Base-by-base conservation (phyloP, 1,140 invertebrate species). In the Trachymyrmex cornetzi region DNA sequence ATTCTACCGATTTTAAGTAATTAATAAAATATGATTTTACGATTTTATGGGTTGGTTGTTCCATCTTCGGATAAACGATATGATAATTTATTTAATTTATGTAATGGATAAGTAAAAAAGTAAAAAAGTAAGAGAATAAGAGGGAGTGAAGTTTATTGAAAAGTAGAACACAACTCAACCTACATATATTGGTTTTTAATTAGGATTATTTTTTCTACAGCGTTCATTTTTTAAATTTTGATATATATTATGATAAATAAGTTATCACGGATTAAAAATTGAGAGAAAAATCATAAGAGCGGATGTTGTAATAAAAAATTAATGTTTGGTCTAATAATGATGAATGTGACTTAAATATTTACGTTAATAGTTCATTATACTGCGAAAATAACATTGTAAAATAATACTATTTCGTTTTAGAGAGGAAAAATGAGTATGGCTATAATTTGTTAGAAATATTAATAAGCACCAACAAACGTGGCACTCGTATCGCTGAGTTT, bases 391-490 rank as follows among this genome's bases (percentile, higher is more conserved):
- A 48, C 55, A 61, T 50, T 61, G 19, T 24, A 38, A 66, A 69
- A 53, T 55, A 67, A 19, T 16, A 30, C 64, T 55, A 38, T 27
- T 48, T 9, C 19, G 6, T 11, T 59, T 6, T 30, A 50, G n/a
- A 48, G 44, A 24, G 12, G n/a, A 22, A 14, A 63, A 61, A 72
- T 59, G 24, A 61, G 24, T 0, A 0, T 24, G 24, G 4, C n/a
- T 30, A 34, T 84, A 75, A 84, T 74, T 84, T 57, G 44, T 53
- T 30, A 63, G 38, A 74, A 75, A 82, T 82, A 82, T 84, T 84
- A 63, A 82, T 74, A 82, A 74, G 27, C 55, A 24, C 55, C 5
- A 22, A 55, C 53, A 61, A 82, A 57, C 64, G 57, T 30, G 50
- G 50, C 48, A 22, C 14, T 38, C 50, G n/a, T 69, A 69, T 80